phyloP scores from a whole-genome alignment of 2,797 vertebrate genomes.

The Pampus argenteus region DNA sequence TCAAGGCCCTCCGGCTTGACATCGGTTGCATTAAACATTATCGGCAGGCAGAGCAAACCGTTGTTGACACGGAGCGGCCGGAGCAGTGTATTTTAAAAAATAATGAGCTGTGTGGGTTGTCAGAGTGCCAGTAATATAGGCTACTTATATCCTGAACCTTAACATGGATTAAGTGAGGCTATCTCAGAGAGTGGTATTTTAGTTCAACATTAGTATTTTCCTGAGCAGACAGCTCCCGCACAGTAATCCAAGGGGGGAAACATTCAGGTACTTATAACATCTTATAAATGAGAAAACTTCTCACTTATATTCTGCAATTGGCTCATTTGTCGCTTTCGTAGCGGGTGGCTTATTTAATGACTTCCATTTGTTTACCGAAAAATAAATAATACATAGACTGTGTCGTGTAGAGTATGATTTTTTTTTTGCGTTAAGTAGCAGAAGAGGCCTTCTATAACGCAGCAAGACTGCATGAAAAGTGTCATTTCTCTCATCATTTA shows the following conservation, averaged over 20 bases:
- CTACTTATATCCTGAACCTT: slow-evolving; percentile 22
- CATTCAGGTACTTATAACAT: background rate
- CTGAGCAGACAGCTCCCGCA: background rate
- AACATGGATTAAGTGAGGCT: slow-evolving; percentile 21
- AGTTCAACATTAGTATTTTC: slow-evolving; percentile 16
- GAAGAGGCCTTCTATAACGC: background rate
- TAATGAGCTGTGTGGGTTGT: slow-evolving; percentile 29
- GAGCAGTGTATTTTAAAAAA: slow-evolving; percentile 26
- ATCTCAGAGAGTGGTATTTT: slow-evolving; percentile 30
- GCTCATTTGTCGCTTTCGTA: slow-evolving; percentile 14
- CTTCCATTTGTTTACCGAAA: slow-evolving; percentile 5
- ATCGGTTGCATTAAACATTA: background rate
- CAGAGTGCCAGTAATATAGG: slow-evolving; percentile 20
- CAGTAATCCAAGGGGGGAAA: background rate
- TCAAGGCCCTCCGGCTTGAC: background rate
- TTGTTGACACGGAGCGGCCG: slow-evolving; percentile 10
- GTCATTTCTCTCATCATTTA: too few relatives aligned
- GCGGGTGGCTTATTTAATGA: background rate
- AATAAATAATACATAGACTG: background rate
- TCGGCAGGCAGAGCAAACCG: background rate
- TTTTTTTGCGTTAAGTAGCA: background rate
- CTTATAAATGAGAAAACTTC: background rate
- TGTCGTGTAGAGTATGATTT: background rate
- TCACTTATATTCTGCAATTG: background rate
- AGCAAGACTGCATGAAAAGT: background rate